Percentiles rank a stretch among this genome's conserved stretches.
Conservation (phyloP, 2,888 invertebrate genomes). For the Caenorhabditis becei region DNA sequence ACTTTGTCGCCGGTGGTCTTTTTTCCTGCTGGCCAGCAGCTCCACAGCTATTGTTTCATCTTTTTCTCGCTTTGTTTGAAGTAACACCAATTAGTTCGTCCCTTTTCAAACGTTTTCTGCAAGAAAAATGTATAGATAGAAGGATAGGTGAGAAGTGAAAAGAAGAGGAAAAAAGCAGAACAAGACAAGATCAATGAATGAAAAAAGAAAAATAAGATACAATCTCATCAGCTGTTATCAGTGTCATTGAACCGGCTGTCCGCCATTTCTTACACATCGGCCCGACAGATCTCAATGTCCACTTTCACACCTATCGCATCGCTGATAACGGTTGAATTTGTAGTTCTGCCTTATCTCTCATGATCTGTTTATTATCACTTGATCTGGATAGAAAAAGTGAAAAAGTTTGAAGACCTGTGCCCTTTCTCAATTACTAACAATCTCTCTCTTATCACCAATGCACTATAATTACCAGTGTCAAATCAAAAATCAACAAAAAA, state of each 20-base stretch:
- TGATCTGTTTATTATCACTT: neutral
- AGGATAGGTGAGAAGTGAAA: too few species aligned
- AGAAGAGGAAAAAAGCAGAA: conserved; percentile 1
- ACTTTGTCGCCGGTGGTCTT: conserved; percentile 46
- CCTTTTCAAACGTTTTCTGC: neutral
- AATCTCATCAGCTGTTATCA: conserved; percentile 43
- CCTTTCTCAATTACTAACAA: too few species aligned
- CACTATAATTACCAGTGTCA: too few species aligned
- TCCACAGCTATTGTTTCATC: conserved; percentile 36
- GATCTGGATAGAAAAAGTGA: neutral
- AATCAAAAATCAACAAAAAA: too few species aligned
- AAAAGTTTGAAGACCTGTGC: too few species aligned
- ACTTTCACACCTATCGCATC: conserved; percentile 51
- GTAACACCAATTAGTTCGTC: too few species aligned
- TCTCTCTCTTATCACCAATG: too few species aligned
- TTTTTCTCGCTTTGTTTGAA: neutral
- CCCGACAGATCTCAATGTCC: conserved; percentile 31
- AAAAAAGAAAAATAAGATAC: neutral
- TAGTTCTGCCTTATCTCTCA: conserved; percentile 8
- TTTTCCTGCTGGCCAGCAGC: conserved; percentile 11
- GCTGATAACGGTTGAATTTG: neutral
- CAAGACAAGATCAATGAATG: conserved; percentile 2
- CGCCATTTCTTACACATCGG: conserved; percentile 20
- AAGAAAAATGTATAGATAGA: too few species aligned
- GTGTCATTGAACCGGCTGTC: conserved; percentile 32